Conservation (phyloP, 2,888 invertebrate species). For the Tachina fera region DNA sequence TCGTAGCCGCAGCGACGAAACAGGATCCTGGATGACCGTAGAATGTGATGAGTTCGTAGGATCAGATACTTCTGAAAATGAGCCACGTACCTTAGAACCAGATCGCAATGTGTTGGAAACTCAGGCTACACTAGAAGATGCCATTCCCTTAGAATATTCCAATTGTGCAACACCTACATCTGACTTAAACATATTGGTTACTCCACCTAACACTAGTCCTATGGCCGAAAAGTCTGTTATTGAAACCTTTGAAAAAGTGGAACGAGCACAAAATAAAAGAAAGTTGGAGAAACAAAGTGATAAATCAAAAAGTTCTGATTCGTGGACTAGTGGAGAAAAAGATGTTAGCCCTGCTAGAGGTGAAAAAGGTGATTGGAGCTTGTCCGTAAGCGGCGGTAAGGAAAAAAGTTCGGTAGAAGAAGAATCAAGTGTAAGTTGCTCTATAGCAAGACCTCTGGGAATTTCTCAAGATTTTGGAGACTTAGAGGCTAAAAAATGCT, state of each 20-base stretch:
- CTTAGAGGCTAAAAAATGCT: slow-evolving; percentile 84
- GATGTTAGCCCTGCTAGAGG: slow-evolving; percentile 85
- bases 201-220: slow-evolving; percentile 86
- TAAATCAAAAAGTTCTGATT: slow-evolving; percentile 91
- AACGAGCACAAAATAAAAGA: slow-evolving; percentile 83
- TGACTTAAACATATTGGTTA: slow-evolving; percentile 84
- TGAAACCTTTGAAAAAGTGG: slow-evolving; percentile 78
- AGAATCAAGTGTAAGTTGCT: slow-evolving; percentile 90
- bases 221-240: slow-evolving; percentile 84
- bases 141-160: slow-evolving; percentile 84
- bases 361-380: slow-evolving; percentile 84
- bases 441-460: slow-evolving; percentile 90
- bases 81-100: slow-evolving; percentile 80
- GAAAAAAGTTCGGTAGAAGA: slow-evolving; percentile 88
- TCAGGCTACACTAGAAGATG: slow-evolving; percentile 86
- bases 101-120: slow-evolving; percentile 83
- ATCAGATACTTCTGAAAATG: slow-evolving; percentile 86
- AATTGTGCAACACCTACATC: slow-evolving; percentile 81
- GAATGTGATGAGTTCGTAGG: slow-evolving; percentile 88
- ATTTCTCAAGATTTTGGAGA: slow-evolving; percentile 90
- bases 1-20: slow-evolving; percentile 87
- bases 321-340: slow-evolving; percentile 92
- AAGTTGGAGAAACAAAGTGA: slow-evolving; percentile 86
- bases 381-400: slow-evolving; percentile 82
- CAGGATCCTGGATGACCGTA: slow-evolving; percentile 87